Evolutionary conservation across 1,140 invertebrate genomes (phyloP), one percentile per base, ranked within the genome.

Genomic region (Vollenhovia emeryi): DNA sequence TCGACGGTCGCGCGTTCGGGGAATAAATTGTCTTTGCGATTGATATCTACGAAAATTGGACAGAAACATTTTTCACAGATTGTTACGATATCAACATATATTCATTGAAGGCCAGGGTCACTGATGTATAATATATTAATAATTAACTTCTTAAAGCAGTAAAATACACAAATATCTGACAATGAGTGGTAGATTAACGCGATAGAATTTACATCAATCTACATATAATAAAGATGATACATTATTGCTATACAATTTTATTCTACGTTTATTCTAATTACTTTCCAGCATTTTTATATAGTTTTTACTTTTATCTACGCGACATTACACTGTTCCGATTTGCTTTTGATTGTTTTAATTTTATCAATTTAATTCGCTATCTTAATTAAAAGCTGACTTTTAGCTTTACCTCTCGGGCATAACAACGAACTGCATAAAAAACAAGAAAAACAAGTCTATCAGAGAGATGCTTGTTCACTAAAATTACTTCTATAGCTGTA

Each of bases 11-110:
- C 43, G 15, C 36, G n/a, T 66, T 64, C 57, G 27, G 27, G 7
- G 30, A 66, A 79, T 79, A 79, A 79, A 79, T 79, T 79, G 30
- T 79, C 59, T 24, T 36, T 66, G n/a, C 43, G 60, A 50, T n/a
- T 66, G 59, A 79, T 79, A 79, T 79, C 75, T 66, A 3, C 59
- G 66, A 66, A 79, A 79, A 66, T 66, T 30, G 3, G 30, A 36
- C 30, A 52, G 30, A 66, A 66, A 79, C 4, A 79, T 79, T 79
- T 78, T 66, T 79, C 30, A 52, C 30, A 48, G 27, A 66, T 50
- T 36, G 15, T 52, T 66, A 43, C n/a, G 43, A 50, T 78, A 50
- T 50, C 24, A 76, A 62, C 24, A 33, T 24, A 60, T n/a, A 27
- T 59, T 30, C 27, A 15, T 45, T 15, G 1, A 62, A 30, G 11